Evolutionary conservation across 2,113 vertebrate species (phyloP), one percentile per base, ranked within the genome.

Genomic region (Ivindomyrus marchei): DNA sequence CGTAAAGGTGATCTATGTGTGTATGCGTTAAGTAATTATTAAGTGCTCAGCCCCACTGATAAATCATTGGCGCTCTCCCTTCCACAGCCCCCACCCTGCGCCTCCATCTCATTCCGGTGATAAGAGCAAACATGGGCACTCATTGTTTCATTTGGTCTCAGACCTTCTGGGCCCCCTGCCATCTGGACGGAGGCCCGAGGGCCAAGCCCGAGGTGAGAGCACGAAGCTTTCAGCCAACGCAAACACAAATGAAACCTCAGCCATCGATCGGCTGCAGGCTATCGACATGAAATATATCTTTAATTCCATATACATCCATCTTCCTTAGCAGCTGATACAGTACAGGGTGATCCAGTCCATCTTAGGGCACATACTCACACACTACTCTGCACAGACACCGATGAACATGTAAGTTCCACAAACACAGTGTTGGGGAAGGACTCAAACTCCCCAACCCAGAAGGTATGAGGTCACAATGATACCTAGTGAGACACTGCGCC

Each of bases 1-100:
- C 94, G 95, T 96, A 95, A 94, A 93, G 93, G 94, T 96, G 95
- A 96, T 96, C 92, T 95, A 95, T 91, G 86, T 94, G 90, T 94
- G 93, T 88, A 9, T 94, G 94, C 93, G 94, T 94, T 95, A 94
- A 96, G 94, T 95, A 95, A 96, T 96, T 96, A 96, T 96, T 95
- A 95, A 96, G 94, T 94, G 94, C 95, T 94, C 92, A 84, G 93
- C 92, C 92, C 91, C 91, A 85, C 93, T 91, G 93, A 96, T 95
- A 95, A 96, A 96, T 96, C 95, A 95, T 93, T 93, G 13, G 17
- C 91, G 91, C 77, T 87, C 84, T 53, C 56, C 36, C 36, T 24
- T 42, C 53, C 53, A 31, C 36, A 31, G 27, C 15, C 49, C 77
- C 88, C 88, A 8, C 89, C 89, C 88, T 84, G 87, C 66, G 15